These are phyloP conservation scores for Tromatobia lineatoria DNA, from an alignment of 2,888 invertebrate genomes.

Conservation along the genomic window DNA sequence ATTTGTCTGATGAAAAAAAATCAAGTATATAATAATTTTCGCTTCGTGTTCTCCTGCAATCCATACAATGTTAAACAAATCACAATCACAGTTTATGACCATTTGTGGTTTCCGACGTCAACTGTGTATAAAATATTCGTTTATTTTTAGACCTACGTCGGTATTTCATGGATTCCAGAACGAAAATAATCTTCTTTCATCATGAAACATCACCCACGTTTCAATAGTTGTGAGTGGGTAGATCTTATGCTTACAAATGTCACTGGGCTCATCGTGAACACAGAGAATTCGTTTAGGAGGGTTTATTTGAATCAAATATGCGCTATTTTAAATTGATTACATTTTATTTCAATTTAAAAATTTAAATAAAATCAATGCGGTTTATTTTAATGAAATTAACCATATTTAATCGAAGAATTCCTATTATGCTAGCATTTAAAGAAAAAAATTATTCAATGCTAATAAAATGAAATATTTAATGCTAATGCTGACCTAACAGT, in stretches of 20 bases:
- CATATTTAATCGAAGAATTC: too few species aligned
- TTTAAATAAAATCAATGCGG: too few species aligned
- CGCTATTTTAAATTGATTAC: too few species aligned
- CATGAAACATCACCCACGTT: slow-evolving; percentile 15
- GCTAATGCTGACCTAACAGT: too few species aligned
- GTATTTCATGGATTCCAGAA: slow-evolving; percentile 24
- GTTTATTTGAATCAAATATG: too few species aligned
- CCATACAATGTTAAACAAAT: slow-evolving; percentile 24
- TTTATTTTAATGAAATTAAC: too few species aligned
- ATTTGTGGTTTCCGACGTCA: slow-evolving; percentile 39
- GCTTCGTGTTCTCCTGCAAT: not conserved
- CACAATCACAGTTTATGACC: slow-evolving; percentile 56
- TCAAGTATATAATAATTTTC: not conserved
- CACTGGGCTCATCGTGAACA: too few species aligned
- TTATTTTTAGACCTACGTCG: not conserved
- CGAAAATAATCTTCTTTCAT: slow-evolving; percentile 47
- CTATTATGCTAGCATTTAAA: too few species aligned
- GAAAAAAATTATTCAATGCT: too few species aligned
- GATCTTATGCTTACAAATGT: not conserved
- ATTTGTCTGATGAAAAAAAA: not conserved
- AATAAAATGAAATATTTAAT: too few species aligned
- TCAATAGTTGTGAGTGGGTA: slow-evolving; percentile 6
- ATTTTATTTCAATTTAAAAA: too few species aligned
- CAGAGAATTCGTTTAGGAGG: too few species aligned
- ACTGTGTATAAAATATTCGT: slow-evolving; percentile 3